These are phyloP conservation scores for Speoplatyrhinus poulsoni DNA, from an alignment of 2,113 vertebrate species.

Conservation along the genomic window DNA sequence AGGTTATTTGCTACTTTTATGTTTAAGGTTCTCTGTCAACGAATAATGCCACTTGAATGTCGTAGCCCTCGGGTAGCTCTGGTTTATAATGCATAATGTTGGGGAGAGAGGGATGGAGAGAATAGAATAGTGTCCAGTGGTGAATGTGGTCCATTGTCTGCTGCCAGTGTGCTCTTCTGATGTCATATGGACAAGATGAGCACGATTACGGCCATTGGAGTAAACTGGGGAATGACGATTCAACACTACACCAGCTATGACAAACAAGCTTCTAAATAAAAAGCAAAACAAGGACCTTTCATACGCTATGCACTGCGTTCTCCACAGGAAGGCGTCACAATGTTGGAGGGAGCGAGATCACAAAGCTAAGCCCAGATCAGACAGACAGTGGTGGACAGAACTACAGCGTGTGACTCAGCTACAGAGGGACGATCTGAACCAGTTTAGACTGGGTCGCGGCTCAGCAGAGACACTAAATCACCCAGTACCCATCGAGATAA, in stretches of 20 bases:
- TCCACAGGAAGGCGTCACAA: constrained; percentile 1
- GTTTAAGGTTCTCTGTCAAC: no score
- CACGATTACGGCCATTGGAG: constrained; percentile 34
- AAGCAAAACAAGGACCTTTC: not conserved
- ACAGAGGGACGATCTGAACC: constrained; percentile 27
- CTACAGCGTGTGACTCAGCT: not conserved
- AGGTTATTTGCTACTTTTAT: constrained; percentile 23
- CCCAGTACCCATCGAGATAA: constrained; percentile 15
- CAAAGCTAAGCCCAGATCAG: constrained; percentile 26
- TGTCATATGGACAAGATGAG: constrained; percentile 18
- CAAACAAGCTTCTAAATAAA: not conserved
- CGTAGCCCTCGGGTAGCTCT: not conserved
- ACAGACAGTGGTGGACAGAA: constrained; percentile 17
- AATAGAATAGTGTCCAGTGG: constrained; percentile 27
- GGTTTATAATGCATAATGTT: not conserved
- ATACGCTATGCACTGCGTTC: not conserved
- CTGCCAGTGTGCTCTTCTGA: not conserved
- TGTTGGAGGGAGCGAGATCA: not conserved
- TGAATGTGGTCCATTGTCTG: constrained; percentile 17
- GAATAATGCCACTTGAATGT: not conserved
- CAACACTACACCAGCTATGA: not conserved
- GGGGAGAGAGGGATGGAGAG: constrained; percentile 4
- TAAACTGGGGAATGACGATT: constrained; percentile 27
- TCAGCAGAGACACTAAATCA: constrained; percentile 50
- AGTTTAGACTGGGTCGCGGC: constrained; percentile 36